Evolutionary conservation across 2,888 invertebrate genomes (phyloP), one percentile per base, ranked within the genome.

Genomic region (Exephanes ischioxanthus): DNA sequence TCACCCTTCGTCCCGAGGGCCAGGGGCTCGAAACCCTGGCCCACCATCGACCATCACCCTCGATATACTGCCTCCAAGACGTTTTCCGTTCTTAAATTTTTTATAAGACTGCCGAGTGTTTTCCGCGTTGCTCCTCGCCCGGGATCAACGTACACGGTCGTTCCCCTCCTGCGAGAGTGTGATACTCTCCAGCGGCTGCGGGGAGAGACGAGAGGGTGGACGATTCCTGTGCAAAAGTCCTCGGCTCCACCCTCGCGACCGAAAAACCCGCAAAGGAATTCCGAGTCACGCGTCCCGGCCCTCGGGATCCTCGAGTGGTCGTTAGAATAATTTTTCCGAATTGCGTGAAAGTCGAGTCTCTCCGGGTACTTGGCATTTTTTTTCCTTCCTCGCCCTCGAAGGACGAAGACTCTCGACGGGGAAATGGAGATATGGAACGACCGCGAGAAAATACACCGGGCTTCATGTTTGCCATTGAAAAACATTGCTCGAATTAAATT

Each of bases 81-180:
- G 87, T 87, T 88, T 89, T 87, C 84, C 85, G 84, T 87, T 83
- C 80, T 80, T 87, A 85, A 79, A 87, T 86, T 86, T 87, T 87
- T 87, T 85, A 87, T 87, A 78, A 83, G 86, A 70, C 48, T 80
- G 73, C 83, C 77, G 86, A 77, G 83, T 80, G 86, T 86, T 83
- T 86, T 80, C 51, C 68, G 68, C 58, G 73, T 78, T 77, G 80
- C 33, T 30, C 30, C 30, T 16, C 30, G 85, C 55, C 41, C 58
- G 77, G 80, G 45, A 72, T 77, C 72, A 75, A 73, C 73, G 55
- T 45, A 51, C 67, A 77, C 55, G 68, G 63, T 45, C 72, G 71
- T 48, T 16, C 45, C 45, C 76, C 67, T 72, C 72, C 37, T 68
- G 41, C 41, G 41, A 41, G 72, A 30, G 45, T 58, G 30, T 53